Evolutionary conservation across 2,797 vertebrate species (phyloP).

Genomic region (Craterocephalus amniculus): DNA sequence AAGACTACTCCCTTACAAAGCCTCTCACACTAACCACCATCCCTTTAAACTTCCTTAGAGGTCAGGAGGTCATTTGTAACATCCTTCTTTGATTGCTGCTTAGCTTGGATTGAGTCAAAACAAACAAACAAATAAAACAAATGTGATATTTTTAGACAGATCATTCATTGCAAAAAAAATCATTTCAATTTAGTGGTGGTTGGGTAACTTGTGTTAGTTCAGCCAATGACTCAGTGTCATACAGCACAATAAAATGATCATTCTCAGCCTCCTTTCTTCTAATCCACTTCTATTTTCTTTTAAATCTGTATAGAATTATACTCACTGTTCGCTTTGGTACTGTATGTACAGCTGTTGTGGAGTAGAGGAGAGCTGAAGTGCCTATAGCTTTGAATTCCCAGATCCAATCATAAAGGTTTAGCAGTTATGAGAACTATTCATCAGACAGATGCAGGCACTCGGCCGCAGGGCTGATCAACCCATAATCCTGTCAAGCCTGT

Average conservation of each 20-base stretch:
- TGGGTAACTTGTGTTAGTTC: neutral
- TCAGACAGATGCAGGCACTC: conserved; percentile 75
- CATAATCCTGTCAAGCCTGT: conserved; percentile 69
- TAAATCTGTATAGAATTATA: too few species aligned
- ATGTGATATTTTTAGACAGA: neutral
- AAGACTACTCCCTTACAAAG: conserved; percentile 26
- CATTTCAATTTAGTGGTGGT: too few species aligned
- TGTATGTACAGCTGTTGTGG: conserved; percentile 19
- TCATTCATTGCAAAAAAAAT: neutral
- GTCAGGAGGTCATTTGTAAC: conserved; percentile 22
- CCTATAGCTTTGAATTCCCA: conserved; percentile 35
- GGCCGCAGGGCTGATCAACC: conserved; percentile 45
- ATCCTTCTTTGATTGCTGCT: conserved; percentile 42
- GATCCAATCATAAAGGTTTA: conserved; percentile 78
- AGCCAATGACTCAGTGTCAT: conserved; percentile 9
- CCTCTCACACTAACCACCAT: neutral
- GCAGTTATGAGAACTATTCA: conserved; percentile 62
- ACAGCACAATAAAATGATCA: conserved; percentile 34
- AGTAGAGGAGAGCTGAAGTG: conserved; percentile 44
- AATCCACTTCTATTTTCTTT: too few species aligned
- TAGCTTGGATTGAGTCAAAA: conserved; percentile 23
- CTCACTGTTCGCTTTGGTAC: conserved; percentile 21
- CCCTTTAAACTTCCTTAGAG: conserved; percentile 4
- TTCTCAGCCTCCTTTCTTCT: conserved; percentile 44
- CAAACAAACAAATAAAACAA: conserved; percentile 20